phyloP scores from a whole-genome alignment of 2,888 invertebrate species.

The Melanchra persicariae region DNA sequence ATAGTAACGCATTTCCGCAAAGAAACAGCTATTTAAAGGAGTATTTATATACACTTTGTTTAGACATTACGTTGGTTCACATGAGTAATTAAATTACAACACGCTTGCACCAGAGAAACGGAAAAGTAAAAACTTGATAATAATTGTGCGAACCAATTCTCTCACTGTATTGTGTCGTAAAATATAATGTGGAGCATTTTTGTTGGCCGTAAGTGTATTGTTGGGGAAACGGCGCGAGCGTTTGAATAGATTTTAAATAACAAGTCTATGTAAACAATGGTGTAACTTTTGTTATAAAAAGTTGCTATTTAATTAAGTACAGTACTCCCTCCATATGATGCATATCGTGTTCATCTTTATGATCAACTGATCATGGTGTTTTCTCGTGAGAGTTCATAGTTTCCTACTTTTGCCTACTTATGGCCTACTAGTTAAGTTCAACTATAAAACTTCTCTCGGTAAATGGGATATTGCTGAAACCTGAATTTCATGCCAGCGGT shows the following conservation, averaged over 20 bases:
- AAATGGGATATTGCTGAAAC: not conserved
- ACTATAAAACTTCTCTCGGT: not conserved
- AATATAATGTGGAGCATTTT: conserved; percentile 74
- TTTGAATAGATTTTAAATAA: conserved; percentile 46
- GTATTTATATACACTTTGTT: conserved; percentile 50
- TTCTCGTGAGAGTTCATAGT: conserved; percentile 18
- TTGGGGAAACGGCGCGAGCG: conserved; percentile 34
- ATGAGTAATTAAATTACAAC: conserved; percentile 82
- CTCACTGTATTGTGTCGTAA: conserved; percentile 72
- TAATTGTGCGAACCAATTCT: conserved; percentile 80
- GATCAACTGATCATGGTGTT: conserved; percentile 22
- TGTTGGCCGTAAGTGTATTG: conserved; percentile 69
- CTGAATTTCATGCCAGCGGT: not conserved
- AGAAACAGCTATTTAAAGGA: conserved; percentile 43
- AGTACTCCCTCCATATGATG: not conserved
- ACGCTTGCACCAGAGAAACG: conserved; percentile 75
- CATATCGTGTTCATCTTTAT: conserved; percentile 28
- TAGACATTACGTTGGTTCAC: conserved; percentile 74
- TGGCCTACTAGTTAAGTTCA: not conserved
- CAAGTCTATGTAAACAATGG: conserved; percentile 45
- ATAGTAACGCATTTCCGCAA: conserved; percentile 60
- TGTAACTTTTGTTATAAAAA: conserved; percentile 24
- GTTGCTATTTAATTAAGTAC: conserved; percentile 31
- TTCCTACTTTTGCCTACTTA: not conserved
- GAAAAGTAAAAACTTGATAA: conserved; percentile 77